Base-by-base conservation (phyloP, 1,140 invertebrate genomes). In the Magallana ariakensis region DNA sequence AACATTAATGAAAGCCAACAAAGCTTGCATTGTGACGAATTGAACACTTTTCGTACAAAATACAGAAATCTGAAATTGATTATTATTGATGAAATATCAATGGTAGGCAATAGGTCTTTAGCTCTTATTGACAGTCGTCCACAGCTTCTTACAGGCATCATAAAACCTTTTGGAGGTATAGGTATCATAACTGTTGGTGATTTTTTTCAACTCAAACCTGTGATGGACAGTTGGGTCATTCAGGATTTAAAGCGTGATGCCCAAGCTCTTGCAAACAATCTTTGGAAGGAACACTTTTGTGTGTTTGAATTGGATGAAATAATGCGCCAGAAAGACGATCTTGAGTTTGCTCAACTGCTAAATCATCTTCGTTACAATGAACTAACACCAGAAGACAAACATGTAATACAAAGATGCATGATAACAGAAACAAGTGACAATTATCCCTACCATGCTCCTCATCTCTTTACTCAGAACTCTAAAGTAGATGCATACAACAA, bases 321-420 rank as follows among this genome's bases (percentile, higher is more conserved):
- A 19, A 91, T 91, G 89, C 58, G 89, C 75, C 89, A 89, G 70
- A 87, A 60, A 80, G 85, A 89, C 85, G 87, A 89, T 62, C 86
- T 80, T 56, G 26, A 62, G 1, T 91, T 89, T 91, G 88, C 89
- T 57, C 60, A 91, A 80, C 60, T 88, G 11, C 56, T 90, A 0
- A 89, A 91, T 70, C 83, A 56, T 55, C 46, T 89, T 56, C 55
- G 83, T 46, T 57, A 81, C 70, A 57, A 83, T 26, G 87, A 89
- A 8, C 75, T 83, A n/a, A 87, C 80, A 70, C 19, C 19, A 6
- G 57, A 80, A 33, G 89, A 90, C 58, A 60, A 70, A 13, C 70
- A 83, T 19, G 26, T 75, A 26, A 16, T 88, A 9, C n/a, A 58
- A 15, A 81, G 6, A 57, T 16, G 85, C 58, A 46, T 53, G 46